phyloP scores from a whole-genome alignment of 2,888 invertebrate species.

The Homarus gammarus region DNA sequence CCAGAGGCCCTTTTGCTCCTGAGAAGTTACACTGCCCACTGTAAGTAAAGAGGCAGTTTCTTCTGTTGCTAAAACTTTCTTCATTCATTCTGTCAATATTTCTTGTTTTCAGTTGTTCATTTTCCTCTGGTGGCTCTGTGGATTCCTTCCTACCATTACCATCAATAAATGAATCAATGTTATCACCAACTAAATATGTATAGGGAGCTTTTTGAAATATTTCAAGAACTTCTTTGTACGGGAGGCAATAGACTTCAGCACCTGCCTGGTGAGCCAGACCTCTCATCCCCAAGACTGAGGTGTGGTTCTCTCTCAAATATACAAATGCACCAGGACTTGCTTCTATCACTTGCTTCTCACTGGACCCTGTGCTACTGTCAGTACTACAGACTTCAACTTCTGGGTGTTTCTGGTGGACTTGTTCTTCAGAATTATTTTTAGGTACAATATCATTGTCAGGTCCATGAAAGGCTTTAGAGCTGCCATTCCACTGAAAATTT shows the following conservation, averaged over 20 bases:
- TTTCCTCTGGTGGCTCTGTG: constrained; percentile 81
- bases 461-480: constrained; percentile 16
- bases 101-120: constrained; percentile 83
- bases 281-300: constrained; percentile 95
- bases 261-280: constrained; percentile 82
- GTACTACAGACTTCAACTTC: neutral
- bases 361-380: neutral
- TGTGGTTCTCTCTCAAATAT: constrained; percentile 94
- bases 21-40: constrained; percentile 97
- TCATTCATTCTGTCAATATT: constrained; percentile 79
- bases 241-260: constrained; percentile 69
- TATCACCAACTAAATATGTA: constrained; percentile 77
- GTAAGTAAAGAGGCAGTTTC: constrained; percentile 85
- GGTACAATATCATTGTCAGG: constrained; percentile 77
- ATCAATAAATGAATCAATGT: too few relatives aligned
- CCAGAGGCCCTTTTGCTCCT: constrained; percentile 91
- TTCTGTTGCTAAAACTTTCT: neutral
- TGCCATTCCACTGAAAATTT: constrained; percentile 82
- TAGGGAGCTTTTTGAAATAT: neutral
- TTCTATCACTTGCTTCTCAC: neutral
- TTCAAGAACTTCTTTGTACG: constrained; percentile 24
- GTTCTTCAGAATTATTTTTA: constrained; percentile 71
- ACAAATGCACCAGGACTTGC: constrained; percentile 84
- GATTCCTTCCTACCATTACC: neutral
- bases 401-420: neutral